phyloP scores from a whole-genome alignment of 2,113 vertebrate species.

The Tor tambroides region DNA sequence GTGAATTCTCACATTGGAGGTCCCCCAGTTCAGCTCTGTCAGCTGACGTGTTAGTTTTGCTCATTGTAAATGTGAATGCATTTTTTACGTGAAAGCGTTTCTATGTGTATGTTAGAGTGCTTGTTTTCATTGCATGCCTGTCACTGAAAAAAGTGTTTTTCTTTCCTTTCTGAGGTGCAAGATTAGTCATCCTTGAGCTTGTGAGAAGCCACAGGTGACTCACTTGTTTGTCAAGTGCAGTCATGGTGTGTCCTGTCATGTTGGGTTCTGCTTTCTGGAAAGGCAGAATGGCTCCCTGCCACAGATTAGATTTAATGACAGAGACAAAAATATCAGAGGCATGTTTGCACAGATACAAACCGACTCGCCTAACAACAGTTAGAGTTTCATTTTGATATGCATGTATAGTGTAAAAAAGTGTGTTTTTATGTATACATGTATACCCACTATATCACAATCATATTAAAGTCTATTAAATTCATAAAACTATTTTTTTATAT shows the following conservation, averaged over 20 bases:
- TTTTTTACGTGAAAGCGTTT: neutral
- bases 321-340: slow-evolving; percentile 43
- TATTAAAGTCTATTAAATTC: neutral
- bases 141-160: slow-evolving; percentile 15
- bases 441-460: neutral
- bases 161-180: slow-evolving; percentile 37
- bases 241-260: slow-evolving; percentile 51
- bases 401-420: neutral
- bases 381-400: slow-evolving; percentile 27
- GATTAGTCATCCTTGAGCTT: slow-evolving; percentile 73
- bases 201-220: slow-evolving; percentile 76
- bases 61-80: neutral
- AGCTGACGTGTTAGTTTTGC: slow-evolving; percentile 15
- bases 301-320: slow-evolving; percentile 50
- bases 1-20: slow-evolving; percentile 12
- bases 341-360: slow-evolving; percentile 43
- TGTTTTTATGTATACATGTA: neutral
- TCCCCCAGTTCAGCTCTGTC: neutral
- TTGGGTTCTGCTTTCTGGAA: slow-evolving; percentile 52
- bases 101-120: neutral
- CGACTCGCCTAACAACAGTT: slow-evolving; percentile 18
- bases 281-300: slow-evolving; percentile 46
- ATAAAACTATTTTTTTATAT: neutral
- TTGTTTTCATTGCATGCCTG: slow-evolving; percentile 10
- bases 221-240: slow-evolving; percentile 74